Percentiles rank a stretch among this genome's conserved stretches.
Evolutionary conservation across 2,113 vertebrate species (phyloP).

Genomic region (Glaucidium brasilianum): DNA sequence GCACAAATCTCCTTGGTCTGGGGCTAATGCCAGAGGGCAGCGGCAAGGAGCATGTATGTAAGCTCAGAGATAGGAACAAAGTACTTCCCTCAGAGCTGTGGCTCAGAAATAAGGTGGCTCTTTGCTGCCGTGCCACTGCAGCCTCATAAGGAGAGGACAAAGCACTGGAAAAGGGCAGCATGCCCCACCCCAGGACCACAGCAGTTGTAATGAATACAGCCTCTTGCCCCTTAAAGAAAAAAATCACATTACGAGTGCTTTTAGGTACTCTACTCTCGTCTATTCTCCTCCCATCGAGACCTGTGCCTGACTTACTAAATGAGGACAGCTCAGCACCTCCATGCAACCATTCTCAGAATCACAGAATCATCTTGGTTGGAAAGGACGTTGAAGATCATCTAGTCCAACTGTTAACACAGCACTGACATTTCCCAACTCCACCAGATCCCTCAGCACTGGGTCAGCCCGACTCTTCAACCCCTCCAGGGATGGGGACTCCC

Average conservation of each 20-base stretch:
- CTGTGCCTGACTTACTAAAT: background rate
- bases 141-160: background rate
- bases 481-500: too few relatives aligned
- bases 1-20: accelerated
- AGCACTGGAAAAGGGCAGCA: background rate
- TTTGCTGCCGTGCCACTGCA: background rate
- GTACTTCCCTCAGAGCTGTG: background rate
- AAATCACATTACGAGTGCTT: background rate
- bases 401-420: too few relatives aligned
- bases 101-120: background rate
- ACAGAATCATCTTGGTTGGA: too few relatives aligned
- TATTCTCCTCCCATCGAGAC: background rate
- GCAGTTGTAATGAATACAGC: background rate
- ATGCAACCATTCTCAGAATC: background rate
- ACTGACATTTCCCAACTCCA: too few relatives aligned
- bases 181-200: accelerated
- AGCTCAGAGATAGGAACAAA: background rate
- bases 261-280: background rate
- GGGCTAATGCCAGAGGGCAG: background rate
- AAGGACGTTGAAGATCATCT: too few relatives aligned
- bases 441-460: too few relatives aligned
- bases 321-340: background rate
- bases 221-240: background rate
- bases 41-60: accelerated
- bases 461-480: too few relatives aligned